phyloP scores from a whole-genome alignment of 1,140 invertebrate species.

The Phortica variegata region DNA sequence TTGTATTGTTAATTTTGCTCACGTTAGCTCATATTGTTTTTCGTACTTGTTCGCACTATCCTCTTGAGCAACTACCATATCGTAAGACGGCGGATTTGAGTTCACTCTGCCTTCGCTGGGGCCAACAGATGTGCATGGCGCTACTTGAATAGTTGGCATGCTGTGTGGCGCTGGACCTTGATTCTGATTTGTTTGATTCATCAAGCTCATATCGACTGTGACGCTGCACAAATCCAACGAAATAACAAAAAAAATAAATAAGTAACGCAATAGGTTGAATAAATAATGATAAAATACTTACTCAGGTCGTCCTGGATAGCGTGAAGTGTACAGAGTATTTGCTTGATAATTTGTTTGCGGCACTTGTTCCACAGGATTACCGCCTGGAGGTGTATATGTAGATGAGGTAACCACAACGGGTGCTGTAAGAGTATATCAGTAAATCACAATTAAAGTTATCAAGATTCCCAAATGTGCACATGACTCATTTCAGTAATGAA shows the following conservation, averaged over 20 bases:
- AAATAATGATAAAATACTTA: not conserved
- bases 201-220: conserved; percentile 10
- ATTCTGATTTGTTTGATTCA: conserved; percentile 8
- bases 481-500: no score
- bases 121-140: conserved; percentile 1
- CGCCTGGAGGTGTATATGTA: conserved; percentile 19
- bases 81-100: conserved; percentile 20
- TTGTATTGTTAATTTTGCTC: no score
- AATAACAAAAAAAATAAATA: not conserved
- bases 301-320: conserved; percentile 16
- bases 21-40: no score
- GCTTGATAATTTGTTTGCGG: conserved; percentile 11
- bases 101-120: not conserved
- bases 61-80: no score
- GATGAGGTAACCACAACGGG: conserved; percentile 22
- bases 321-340: conserved; percentile 5
- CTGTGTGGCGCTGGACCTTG: conserved; percentile 9
- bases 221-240: not conserved
- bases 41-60: no score
- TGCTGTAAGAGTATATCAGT: conserved; percentile 16
- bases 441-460: no score
- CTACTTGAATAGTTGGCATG: not conserved
- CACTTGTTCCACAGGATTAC: conserved; percentile 15
- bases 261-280: not conserved
- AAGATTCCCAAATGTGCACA: no score